These are phyloP conservation scores for Coracopsis vasa DNA, from an alignment of 2,113 vertebrate genomes.

Conservation along the genomic window DNA sequence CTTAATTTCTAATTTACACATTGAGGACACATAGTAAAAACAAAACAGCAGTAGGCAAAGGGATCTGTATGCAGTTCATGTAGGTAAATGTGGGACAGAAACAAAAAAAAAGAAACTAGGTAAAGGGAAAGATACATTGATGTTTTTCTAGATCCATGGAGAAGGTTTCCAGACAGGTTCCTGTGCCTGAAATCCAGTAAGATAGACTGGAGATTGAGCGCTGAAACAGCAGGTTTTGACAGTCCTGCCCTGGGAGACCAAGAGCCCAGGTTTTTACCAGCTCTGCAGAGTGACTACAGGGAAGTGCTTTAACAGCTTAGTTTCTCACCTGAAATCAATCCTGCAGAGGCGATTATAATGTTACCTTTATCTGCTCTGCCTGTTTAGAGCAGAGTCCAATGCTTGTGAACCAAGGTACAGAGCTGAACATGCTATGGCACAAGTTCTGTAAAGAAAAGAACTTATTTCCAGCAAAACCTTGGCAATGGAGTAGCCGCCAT, in stretches of 20 bases:
- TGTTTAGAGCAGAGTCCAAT: background rate
- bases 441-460: background rate
- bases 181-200: background rate
- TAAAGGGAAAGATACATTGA: background rate
- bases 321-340: background rate
- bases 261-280: background rate
- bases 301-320: background rate
- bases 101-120: background rate
- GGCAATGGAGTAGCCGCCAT: background rate
- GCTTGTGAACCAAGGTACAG: background rate
- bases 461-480: background rate
- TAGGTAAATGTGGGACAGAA: background rate
- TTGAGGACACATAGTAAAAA: background rate
- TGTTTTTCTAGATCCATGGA: background rate
- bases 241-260: background rate
- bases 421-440: accelerated
- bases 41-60: background rate
- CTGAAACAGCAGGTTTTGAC: background rate
- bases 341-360: background rate
- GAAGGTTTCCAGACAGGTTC: background rate
- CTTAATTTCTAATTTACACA: background rate
- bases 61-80: background rate
- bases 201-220: background rate
- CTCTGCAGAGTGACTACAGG: background rate
- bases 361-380: background rate